Evolutionary conservation across 2,888 invertebrate genomes (phyloP).

Genomic region (Amphipyra tragopoginis): DNA sequence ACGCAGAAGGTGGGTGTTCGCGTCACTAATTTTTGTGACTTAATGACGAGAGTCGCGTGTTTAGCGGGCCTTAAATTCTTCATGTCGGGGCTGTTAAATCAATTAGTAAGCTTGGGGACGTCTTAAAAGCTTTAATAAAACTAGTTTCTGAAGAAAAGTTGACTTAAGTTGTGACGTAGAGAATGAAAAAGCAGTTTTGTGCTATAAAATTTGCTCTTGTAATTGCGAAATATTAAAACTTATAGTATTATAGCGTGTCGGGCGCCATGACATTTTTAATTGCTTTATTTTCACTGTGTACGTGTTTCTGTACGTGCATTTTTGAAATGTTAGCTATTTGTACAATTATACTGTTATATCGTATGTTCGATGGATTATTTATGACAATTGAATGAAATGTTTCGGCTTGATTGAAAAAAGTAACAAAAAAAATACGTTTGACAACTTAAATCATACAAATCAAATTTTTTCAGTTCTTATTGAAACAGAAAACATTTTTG

Average conservation of each 20-base stretch:
- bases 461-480: no score
- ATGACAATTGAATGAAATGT: background rate
- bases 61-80: constrained; percentile 68
- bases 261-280: constrained; percentile 51
- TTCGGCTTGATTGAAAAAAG: no score
- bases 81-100: constrained; percentile 74
- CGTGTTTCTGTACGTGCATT: constrained; percentile 33
- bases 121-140: constrained; percentile 71
- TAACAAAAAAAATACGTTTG: no score
- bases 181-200: constrained; percentile 27
- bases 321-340: constrained; percentile 17
- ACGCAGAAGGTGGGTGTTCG: constrained; percentile 26
- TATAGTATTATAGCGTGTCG: constrained; percentile 50
- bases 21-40: constrained; percentile 63
- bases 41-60: constrained; percentile 72
- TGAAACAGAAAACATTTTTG: no score
- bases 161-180: constrained; percentile 31
- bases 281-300: constrained; percentile 52
- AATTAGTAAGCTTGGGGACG: constrained; percentile 71
- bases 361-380: constrained; percentile 14
- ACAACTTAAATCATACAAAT: no score
- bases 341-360: no score
- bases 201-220: constrained; percentile 33
- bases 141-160: constrained; percentile 58
- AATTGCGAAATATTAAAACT: constrained; percentile 48